Evolutionary conservation across 2,113 vertebrate genomes (phyloP).

Genomic region (Epinephelus lanceolatus): DNA sequence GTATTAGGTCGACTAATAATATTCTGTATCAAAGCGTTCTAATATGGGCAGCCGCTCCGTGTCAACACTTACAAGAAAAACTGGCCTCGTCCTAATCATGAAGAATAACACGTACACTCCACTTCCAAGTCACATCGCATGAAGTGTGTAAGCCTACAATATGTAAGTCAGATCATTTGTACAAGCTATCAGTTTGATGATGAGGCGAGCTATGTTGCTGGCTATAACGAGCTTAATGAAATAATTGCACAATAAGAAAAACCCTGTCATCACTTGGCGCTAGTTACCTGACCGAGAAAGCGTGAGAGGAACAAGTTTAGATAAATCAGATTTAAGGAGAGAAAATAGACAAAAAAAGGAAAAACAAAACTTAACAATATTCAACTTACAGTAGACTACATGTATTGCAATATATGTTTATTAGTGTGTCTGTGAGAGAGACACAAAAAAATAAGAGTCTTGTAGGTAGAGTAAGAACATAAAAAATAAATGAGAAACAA

Average conservation of each 20-base stretch:
- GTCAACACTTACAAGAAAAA: slow-evolving; percentile 34
- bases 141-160: background rate
- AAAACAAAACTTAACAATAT: slow-evolving; percentile 25
- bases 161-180: slow-evolving; percentile 14
- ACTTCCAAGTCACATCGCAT: slow-evolving; percentile 35
- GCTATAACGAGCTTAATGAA: slow-evolving; percentile 17
- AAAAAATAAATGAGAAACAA: background rate
- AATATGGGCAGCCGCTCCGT: slow-evolving; percentile 10
- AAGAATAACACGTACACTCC: slow-evolving; percentile 28
- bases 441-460: slow-evolving; percentile 23
- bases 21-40: slow-evolving; percentile 22
- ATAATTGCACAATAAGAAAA: slow-evolving; percentile 58
- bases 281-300: slow-evolving; percentile 22
- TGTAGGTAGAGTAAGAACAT: slow-evolving; percentile 13
- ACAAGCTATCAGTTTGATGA: slow-evolving; percentile 17
- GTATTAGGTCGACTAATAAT: background rate
- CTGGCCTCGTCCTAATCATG: slow-evolving; percentile 58
- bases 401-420: slow-evolving; percentile 51
- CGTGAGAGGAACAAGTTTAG: background rate
- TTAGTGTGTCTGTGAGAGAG: slow-evolving; percentile 40
- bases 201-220: slow-evolving; percentile 10
- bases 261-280: slow-evolving; percentile 62
- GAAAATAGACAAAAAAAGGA: background rate
- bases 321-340: slow-evolving; percentile 29
- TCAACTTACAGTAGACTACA: slow-evolving; percentile 61